Base-by-base conservation (phyloP, 2,113 vertebrate genomes). In the Gallinago undulata region DNA sequence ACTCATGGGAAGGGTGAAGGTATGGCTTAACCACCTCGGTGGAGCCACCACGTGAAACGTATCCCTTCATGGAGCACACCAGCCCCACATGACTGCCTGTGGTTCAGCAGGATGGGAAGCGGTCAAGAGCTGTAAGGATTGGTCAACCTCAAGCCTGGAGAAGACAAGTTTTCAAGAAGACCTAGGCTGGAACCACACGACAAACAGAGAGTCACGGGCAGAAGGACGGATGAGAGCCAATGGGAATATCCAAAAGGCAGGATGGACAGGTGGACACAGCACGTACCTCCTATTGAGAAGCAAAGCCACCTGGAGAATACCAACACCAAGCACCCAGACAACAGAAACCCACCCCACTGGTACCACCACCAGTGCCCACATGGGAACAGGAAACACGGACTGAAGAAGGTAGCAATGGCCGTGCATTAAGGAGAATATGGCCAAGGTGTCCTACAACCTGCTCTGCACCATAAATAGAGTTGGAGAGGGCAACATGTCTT, bases 171-270 rank as follows among this genome's bases (percentile, higher is more conserved):
- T 57, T 79, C 60, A 35, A 50, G 50, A 63, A 70, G 9, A 30
- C 48, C 37, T 35, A 51, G 55, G 37, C 8, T 37, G n/a, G 47
- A 47, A 30, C 25, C 79, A 82, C 0, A 0, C 2, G 12, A 27
- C 14, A 63, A 57, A 47, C 0, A 0, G 25, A 50, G 22, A 11
- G 3, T 31, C 4, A 0, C 0, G 3, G 43, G 19, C 28, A 67
- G 47, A 50, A 43, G 30, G 73, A 73, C 24, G 17, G 59, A 7
- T 10, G 43, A 66, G 6, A 74, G 35, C 9, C 33, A 74, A 31
- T 6, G 4, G 25, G 66, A 62, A 43, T 13, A 45, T 6, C 48
- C 50, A 16, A 37, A 35, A 69, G 25, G 50, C 35, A 87, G 33
- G 28, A 37, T 2, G 13, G 51, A 23, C 48, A 69, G n/a, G 19